phyloP scores from a whole-genome alignment of 1,140 invertebrate genomes.

The Amphibalanus amphitrite region DNA sequence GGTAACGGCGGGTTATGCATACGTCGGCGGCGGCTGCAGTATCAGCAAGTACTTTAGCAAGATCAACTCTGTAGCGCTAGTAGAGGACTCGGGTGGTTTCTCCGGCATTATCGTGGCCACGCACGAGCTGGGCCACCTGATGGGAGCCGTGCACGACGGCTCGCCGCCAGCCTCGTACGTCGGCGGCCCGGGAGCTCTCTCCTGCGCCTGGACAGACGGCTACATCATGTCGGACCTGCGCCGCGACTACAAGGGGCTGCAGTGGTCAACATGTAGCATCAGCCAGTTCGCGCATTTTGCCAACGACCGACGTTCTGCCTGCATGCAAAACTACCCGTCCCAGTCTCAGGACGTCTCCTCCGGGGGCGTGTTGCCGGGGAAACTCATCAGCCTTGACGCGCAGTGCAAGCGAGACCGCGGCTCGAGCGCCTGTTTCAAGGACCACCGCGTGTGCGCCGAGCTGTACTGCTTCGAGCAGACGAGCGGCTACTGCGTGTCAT shows the following conservation, averaged over 20 bases:
- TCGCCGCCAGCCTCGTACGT: conserved; percentile 90
- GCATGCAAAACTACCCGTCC: conserved; percentile 80
- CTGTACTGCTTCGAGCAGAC: conserved; percentile 85
- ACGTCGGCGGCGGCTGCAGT: no score
- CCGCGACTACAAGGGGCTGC: conserved; percentile 85
- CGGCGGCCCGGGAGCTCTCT: conserved; percentile 83
- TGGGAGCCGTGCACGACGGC: conserved; percentile 83
- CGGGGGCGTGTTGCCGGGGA: conserved; percentile 74
- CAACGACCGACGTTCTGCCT: conserved; percentile 87
- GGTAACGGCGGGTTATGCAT: no score
- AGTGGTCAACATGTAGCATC: conserved; percentile 82
- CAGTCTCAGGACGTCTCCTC: conserved; percentile 59
- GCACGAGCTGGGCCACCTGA: conserved; percentile 89
- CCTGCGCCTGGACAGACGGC: conserved; percentile 88
- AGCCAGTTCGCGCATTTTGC: conserved; percentile 81
- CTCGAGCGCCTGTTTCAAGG: no score
- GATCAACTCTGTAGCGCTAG: no score
- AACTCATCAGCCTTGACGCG: conserved; percentile 70
- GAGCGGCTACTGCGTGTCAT: conserved; percentile 86
- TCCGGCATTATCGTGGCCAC: conserved; percentile 90
- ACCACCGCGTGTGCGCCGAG: no score
- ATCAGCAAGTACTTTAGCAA: no score
- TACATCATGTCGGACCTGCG: no score
- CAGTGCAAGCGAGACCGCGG: no score
- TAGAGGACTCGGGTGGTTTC: conserved; percentile 85